These are phyloP conservation scores for Dinoponera quadriceps DNA, from an alignment of 1,140 invertebrate species.

Conservation along the genomic window DNA sequence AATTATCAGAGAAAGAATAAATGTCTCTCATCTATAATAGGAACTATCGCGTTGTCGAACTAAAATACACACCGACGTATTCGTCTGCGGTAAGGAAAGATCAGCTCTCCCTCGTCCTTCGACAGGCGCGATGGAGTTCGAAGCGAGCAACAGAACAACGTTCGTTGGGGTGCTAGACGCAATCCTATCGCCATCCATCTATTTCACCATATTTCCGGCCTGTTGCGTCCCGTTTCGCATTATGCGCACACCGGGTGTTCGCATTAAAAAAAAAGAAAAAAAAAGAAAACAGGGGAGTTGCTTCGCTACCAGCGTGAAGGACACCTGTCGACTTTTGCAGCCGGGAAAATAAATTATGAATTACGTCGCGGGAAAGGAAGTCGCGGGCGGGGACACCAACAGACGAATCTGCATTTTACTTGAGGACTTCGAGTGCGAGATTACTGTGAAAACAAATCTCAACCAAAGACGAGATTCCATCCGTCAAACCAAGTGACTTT, in stretches of 20 bases:
- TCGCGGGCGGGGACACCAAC: background rate
- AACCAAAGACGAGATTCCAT: background rate
- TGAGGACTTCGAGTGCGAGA: background rate
- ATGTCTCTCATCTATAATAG: too few species aligned
- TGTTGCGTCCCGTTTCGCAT: constrained; percentile 69
- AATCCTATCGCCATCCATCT: constrained; percentile 68
- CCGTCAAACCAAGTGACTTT: background rate
- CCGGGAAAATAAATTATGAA: constrained; percentile 18
- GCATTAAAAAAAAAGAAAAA: constrained; percentile 16
- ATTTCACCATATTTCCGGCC: constrained; percentile 73
- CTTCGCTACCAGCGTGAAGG: background rate
- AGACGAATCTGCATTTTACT: constrained; percentile 13
- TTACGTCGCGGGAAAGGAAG: background rate
- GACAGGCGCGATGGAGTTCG: constrained; percentile 24
- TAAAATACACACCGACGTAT: background rate
- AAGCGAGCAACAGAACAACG: constrained; percentile 13
- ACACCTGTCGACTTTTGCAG: constrained; percentile 22
- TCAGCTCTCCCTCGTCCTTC: background rate
- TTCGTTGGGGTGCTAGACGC: constrained; percentile 11
- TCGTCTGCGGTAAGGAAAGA: background rate
- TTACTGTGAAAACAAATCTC: background rate
- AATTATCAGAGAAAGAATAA: background rate
- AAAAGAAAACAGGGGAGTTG: constrained; percentile 4
- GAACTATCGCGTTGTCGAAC: too few species aligned
- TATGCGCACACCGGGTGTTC: constrained; percentile 57